Base-by-base conservation (phyloP, 2,113 vertebrate genomes). In the Geothlypis trichas region DNA sequence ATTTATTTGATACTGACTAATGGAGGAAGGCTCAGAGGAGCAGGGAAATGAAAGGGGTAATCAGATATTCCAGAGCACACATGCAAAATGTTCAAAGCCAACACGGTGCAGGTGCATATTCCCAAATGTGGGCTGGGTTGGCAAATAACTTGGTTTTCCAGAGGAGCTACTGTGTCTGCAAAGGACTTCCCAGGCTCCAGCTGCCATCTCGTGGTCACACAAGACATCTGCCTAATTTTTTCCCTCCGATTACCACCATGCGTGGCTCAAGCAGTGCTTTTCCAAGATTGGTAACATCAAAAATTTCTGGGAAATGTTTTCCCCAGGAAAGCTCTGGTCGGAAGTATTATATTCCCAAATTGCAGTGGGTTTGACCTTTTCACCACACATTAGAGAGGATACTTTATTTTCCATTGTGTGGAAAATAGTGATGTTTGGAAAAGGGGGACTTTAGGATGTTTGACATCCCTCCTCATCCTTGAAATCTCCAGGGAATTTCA, bases 151-250 rank as follows among this genome's bases (percentile, higher is more conserved):
- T 22, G 0, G 22, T 81, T 96, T 95, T 88, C 90, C 57, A 10
- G 0, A 3, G 67, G 33, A 94, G 90, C 93, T 94, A 61, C 95
- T 15, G 68, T 42, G 88, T 2, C 73, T 33, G 41, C 61, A 61
- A 30, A 90, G 68, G 13, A 92, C 88, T 96, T 82, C 69, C 39
- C 88, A 69, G 96, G 7, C 90, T 96, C 90, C 88, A 86, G 88
- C 82, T 96, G 96, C 96, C 96, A 96, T 86, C 96, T 97, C 37
- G 95, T 96, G 96, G 96, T 37, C 28, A 0, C 6, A 19, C 6
- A 41, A 86, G 41, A 72, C 49, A 90, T 57, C 24, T 4, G 13
- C 58, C 27, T 41, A 3, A 9, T 61, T 46, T 30, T 13, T 19
- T 33, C 31, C 20, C 35, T 28, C 74, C 16, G 10, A 5, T 59